Conservation (phyloP, 2,797 vertebrate species). For the Smutsia temminckii region DNA sequence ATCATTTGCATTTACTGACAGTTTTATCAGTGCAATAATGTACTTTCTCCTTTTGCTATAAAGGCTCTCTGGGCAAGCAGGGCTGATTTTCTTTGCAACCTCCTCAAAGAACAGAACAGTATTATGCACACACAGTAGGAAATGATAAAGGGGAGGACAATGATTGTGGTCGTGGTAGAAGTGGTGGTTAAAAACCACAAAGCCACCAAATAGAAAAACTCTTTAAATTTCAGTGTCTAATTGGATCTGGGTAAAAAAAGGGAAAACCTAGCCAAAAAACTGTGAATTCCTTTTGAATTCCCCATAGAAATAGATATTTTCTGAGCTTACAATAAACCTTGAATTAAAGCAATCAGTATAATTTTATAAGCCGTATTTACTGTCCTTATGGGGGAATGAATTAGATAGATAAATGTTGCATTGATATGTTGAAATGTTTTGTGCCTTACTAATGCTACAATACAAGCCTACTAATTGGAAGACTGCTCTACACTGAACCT, state of each 20-base stretch:
- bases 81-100: neutral
- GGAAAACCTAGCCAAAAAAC: neutral
- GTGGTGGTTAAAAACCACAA: neutral
- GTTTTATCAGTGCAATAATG: neutral
- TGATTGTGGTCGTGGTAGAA: neutral
- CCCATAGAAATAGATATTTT: conserved; percentile 10
- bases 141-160: neutral
- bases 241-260: neutral
- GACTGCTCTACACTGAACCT: neutral
- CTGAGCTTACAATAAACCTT: conserved; percentile 45
- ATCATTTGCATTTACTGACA: neutral
- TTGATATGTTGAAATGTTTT: conserved; percentile 41
- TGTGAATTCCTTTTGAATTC: conserved; percentile 44
- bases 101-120: neutral
- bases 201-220: neutral
- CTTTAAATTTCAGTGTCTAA: conserved; percentile 3
- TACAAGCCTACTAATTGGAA: conserved; percentile 38
- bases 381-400: conserved; percentile 37
- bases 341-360: conserved; percentile 65
- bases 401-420: conserved; percentile 50
- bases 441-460: neutral
- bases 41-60: neutral
- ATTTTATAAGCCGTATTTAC: conserved; percentile 61
- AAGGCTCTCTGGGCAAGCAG: neutral
- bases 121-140: neutral